These are phyloP conservation scores for Yoshiicerus persimilis DNA, from an alignment of 1,140 invertebrate genomes.

Conservation along the genomic window DNA sequence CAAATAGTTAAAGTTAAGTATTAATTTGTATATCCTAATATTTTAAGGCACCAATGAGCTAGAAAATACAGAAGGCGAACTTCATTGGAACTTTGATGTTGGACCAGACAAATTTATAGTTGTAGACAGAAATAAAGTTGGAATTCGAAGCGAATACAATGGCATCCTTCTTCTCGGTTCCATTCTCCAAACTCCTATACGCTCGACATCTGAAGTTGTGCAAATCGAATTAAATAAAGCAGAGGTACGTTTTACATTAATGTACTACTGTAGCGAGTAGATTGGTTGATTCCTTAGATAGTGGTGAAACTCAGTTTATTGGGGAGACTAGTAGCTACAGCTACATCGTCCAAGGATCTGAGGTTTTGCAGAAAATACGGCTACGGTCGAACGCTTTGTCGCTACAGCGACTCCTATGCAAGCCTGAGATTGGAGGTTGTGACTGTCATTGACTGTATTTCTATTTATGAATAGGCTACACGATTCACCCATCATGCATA, in stretches of 20 bases:
- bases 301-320: no score
- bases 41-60: background rate
- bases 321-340: no score
- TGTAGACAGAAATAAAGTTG: slow-evolving; percentile 56
- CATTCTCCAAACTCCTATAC: slow-evolving; percentile 76
- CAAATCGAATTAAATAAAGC: slow-evolving; percentile 80
- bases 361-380: no score
- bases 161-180: slow-evolving; percentile 84
- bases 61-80: background rate
- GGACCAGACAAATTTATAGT: slow-evolving; percentile 41
- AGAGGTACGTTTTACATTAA: slow-evolving; percentile 63
- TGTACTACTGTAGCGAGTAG: background rate
- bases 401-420: no score
- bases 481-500: no score
- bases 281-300: no score
- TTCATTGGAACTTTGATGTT: slow-evolving; percentile 36
- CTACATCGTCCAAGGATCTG: no score
- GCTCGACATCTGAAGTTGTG: slow-evolving; percentile 70
- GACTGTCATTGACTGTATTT: no score
- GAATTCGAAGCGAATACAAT: slow-evolving; percentile 83
- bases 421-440: no score
- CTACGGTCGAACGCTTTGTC: no score
- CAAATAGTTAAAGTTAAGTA: background rate
- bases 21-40: background rate
- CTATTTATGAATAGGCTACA: no score